Percentiles rank a stretch among this genome's conserved stretches.
Evolutionary conservation across 2,888 invertebrate genomes (phyloP).

Genomic region (Syritta pipiens): DNA sequence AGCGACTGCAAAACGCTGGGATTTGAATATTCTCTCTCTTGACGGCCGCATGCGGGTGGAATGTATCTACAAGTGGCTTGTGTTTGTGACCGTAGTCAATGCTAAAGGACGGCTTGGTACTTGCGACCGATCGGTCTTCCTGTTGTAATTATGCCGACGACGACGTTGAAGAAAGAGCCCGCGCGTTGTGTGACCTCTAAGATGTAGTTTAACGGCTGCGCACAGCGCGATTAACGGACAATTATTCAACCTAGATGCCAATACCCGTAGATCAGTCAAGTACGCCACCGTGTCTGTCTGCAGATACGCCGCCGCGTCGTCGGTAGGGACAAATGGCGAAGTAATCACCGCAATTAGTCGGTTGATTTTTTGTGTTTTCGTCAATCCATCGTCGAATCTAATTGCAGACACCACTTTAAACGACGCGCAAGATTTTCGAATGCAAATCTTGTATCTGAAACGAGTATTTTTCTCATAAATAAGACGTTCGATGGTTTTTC

Average conservation of each 20-base stretch:
- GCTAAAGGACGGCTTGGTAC: conserved; percentile 25
- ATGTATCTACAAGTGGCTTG: neutral
- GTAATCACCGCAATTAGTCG: conserved; percentile 16
- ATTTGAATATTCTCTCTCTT: conserved; percentile 24
- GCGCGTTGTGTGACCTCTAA: conserved; percentile 30
- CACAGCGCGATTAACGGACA: conserved; percentile 37
- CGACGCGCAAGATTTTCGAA: neutral
- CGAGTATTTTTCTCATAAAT: neutral
- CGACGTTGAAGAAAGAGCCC: neutral
- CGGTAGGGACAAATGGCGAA: neutral
- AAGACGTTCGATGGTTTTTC: neutral
- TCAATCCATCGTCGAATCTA: conserved; percentile 2
- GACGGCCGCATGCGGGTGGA: neutral
- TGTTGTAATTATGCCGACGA: neutral
- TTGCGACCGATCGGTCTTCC: neutral
- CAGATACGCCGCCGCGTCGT: neutral
- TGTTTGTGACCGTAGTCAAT: conserved; percentile 9
- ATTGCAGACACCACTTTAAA: neutral
- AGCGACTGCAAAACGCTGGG: conserved; percentile 4
- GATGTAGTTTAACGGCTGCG: conserved; percentile 4
- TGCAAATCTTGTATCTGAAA: conserved; percentile 7
- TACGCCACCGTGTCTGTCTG: neutral
- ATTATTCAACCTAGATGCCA: conserved; percentile 41
- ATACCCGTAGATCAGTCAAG: conserved; percentile 26
- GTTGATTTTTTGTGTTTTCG: neutral